Base-by-base conservation (phyloP, 1,140 invertebrate species). In the Theocolax elegans region DNA sequence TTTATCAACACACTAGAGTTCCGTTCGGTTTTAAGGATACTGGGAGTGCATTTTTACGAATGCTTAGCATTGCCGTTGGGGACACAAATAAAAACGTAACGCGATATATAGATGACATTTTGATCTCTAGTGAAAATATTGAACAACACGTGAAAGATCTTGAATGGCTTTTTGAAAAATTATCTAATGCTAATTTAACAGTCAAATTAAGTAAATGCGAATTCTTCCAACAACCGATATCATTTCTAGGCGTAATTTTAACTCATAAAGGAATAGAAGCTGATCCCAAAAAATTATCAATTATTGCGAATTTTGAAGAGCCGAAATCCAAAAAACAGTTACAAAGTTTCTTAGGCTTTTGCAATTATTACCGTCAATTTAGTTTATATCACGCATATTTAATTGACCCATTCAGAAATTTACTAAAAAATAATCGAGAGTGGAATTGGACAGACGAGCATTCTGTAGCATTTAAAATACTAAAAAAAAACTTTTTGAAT, bases 1-100 rank as follows among this genome's bases (percentile, higher is more conserved):
- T 70, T 3, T 71, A 74, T 65, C 67, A 74, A 19, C 74, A 70
- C 9, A 25, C 3, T 6, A 0, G 29, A 3, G 17, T 64, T 15
- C 80, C 81, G 0, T 83, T 83, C 58, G 81, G 80, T 0, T 49
- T 83, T 10, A 80, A 78, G 38, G 79, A 74, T 0, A 76, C 80
- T 3, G 80, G 81, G 0, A 74, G 71, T 3, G 76, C 72, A 56
- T 81, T 81, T 69, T 77, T 77, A 13, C 38, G 66, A 27, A 59
- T 66, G 12, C 23, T 72, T 10, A 62, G 35, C n/a, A 29, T 19
- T 38, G 51, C 17, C 25, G 10, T 68, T 13, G 46, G 42, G 13
- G 44, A 48, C 27, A 12, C 29, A 27, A 3, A 2, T 1, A 21
- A 46, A 17, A 44, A 48, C 1, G 42, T 21, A 7, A 42, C 9